Evolutionary conservation across 2,888 invertebrate genomes (phyloP).

Genomic region (Polydrusus cervinus): DNA sequence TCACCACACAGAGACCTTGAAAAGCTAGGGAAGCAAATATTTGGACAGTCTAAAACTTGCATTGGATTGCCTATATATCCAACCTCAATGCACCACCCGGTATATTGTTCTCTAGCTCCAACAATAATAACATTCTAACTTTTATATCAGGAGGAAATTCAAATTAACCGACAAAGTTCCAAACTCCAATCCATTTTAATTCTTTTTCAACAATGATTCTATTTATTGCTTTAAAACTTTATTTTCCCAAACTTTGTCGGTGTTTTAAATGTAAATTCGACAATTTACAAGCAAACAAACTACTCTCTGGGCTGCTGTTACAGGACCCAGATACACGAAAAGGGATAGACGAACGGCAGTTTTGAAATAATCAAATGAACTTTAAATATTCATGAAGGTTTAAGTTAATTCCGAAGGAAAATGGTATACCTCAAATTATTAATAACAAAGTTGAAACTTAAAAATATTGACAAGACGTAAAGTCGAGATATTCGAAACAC

Average conservation of each 20-base stretch:
- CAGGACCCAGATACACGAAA: constrained; percentile 49
- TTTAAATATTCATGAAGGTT: constrained; percentile 52
- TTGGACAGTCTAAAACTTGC: too few relatives aligned
- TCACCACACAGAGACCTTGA: too few relatives aligned
- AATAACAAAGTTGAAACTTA: background rate
- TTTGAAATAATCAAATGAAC: constrained; percentile 52
- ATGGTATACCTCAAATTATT: constrained; percentile 1
- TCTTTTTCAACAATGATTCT: constrained; percentile 28
- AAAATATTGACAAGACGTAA: too few relatives aligned
- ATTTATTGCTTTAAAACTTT: constrained; percentile 60
- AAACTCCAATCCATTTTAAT: constrained; percentile 1
- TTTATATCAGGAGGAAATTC: background rate
- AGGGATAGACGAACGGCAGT: constrained; percentile 50
- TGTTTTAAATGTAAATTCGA: constrained; percentile 70
- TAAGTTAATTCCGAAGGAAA: constrained; percentile 42
- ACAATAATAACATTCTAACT: background rate
- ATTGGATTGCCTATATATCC: too few relatives aligned
- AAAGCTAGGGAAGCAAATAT: too few relatives aligned
- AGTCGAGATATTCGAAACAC: too few relatives aligned
- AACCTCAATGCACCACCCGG: too few relatives aligned
- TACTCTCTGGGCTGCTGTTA: constrained; percentile 44
- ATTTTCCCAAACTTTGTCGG: constrained; percentile 69
- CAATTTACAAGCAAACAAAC: constrained; percentile 53
- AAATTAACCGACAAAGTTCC: constrained; percentile 7
- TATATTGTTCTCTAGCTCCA: too few relatives aligned